Base-by-base conservation (phyloP, 1,140 invertebrate species). In the Achatina immaculata region DNA sequence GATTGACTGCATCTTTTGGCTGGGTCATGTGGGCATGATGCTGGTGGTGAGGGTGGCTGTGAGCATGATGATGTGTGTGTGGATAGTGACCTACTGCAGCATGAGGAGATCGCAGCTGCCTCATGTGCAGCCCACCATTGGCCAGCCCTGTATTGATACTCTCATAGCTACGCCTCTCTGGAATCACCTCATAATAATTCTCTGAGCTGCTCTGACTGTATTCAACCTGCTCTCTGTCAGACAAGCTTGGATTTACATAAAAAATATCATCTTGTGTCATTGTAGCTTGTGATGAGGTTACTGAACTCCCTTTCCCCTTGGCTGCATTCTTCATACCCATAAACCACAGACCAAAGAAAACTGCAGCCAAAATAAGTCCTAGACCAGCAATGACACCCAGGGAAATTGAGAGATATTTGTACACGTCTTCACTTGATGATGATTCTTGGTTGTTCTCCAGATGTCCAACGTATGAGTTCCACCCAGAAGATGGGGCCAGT, bases 201-300 rank as follows among this genome's bases (percentile, higher is more conserved):
- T 90, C 89, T 6, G 89, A 90, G 55, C 89, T 86, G n/a, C 87
- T 87, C 73, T 88, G 89, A 75, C 88, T 89, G 65, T 87, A 88
- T 43, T 88, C 87, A 0, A 83, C 81, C 69, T 87, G 86, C 68
- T 86, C 89, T 14, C 86, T 80, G 43, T 90, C 89, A 14, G 88
- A 89, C 42, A 90, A 81, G 1, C 88, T 89, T 0, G 88, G 89
- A 77, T 90, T 90, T 19, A 90, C 89, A 81, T 90, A 90, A 80
- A 90, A 90, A n/a, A 90, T 88, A 82, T 90, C 89, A 80, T 90
- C 89, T 77, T 90, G 89, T 28, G 89, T 90, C 89, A 90, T 90
- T 24, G 89, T 90, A 0, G 89, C 89, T 36, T 90, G 89, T n/a
- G 85, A 86, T 81, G 89, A 90, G 55, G 89, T 90, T 78, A 90